These are phyloP conservation scores for Channa striata DNA, from an alignment of 2,797 vertebrate genomes.

Conservation along the genomic window DNA sequence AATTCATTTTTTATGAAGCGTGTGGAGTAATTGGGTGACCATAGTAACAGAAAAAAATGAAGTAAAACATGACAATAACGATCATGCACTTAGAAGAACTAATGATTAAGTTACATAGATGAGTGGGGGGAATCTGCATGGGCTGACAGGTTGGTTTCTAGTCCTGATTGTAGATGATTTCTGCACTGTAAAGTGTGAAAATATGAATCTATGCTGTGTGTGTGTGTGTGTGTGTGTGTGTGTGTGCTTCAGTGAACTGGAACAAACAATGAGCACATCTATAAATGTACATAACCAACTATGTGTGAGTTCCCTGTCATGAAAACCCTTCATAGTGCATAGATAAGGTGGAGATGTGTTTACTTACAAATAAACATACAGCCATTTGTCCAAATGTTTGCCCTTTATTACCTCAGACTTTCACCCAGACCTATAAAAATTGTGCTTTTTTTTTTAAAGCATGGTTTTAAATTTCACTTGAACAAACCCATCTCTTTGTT, in stretches of 20 bases:
- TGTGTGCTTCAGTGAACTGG: background rate
- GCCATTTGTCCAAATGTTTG: background rate
- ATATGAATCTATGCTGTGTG: background rate
- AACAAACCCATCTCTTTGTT: constrained; percentile 2
- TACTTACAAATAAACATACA: background rate
- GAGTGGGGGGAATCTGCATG: background rate
- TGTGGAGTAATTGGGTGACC: constrained; percentile 43
- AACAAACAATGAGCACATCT: background rate
- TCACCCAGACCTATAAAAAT: background rate
- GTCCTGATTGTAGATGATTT: background rate
- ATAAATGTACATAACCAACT: background rate
- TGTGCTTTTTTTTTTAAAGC: background rate
- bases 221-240: too few species aligned
- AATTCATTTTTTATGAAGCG: constrained; percentile 57
- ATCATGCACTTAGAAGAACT: constrained; percentile 28
- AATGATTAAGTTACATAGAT: constrained; percentile 3
- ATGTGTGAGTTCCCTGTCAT: too few species aligned
- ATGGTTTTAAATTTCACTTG: constrained; percentile 1
- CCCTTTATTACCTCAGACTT: background rate
- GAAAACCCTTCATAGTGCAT: too few species aligned
- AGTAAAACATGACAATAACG: constrained; percentile 28
- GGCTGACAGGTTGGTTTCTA: background rate
- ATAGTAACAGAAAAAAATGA: constrained; percentile 44
- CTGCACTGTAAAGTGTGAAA: background rate
- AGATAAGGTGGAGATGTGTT: too few species aligned